These are phyloP conservation scores for Enteromius argenteus DNA, from an alignment of 2,797 vertebrate genomes.

Conservation along the genomic window DNA sequence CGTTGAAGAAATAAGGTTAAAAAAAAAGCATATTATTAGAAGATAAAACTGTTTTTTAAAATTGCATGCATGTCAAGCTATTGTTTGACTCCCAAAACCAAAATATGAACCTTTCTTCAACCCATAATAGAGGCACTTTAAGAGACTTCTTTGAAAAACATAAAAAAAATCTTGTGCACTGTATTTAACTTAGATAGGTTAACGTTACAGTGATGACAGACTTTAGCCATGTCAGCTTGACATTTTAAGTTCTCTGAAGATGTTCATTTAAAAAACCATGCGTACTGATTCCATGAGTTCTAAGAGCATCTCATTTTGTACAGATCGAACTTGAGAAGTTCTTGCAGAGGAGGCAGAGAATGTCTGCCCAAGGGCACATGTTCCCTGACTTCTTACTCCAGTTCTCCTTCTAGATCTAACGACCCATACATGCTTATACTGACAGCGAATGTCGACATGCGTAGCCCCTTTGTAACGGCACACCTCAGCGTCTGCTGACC, in stretches of 20 bases:
- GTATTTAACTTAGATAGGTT: neutral
- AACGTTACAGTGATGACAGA: neutral
- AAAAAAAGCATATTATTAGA: no score
- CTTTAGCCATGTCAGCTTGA: neutral
- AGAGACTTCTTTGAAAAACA: neutral
- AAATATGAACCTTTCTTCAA: no score
- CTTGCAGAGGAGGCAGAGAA: slow-evolving; percentile 35
- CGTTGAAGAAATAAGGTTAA: no score
- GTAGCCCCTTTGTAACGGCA: neutral
- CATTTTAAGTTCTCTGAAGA: neutral
- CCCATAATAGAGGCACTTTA: no score
- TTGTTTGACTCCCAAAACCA: no score
- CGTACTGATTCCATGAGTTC: neutral
- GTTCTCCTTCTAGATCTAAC: slow-evolving; percentile 5
- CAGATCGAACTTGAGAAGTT: neutral
- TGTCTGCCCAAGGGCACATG: slow-evolving; percentile 23
- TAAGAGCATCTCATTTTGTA: neutral
- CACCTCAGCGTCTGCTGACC: slow-evolving; percentile 31
- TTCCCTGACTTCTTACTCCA: slow-evolving; percentile 14
- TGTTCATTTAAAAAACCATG: neutral
- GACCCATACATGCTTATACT: neutral
- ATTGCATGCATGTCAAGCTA: no score
- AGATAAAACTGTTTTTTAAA: no score
- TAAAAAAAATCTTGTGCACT: no score
- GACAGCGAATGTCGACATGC: neutral